Percentiles rank a stretch among this genome's conserved stretches.
Evolutionary conservation across 2,113 vertebrate genomes (phyloP).

Genomic region (Petroica traversi): DNA sequence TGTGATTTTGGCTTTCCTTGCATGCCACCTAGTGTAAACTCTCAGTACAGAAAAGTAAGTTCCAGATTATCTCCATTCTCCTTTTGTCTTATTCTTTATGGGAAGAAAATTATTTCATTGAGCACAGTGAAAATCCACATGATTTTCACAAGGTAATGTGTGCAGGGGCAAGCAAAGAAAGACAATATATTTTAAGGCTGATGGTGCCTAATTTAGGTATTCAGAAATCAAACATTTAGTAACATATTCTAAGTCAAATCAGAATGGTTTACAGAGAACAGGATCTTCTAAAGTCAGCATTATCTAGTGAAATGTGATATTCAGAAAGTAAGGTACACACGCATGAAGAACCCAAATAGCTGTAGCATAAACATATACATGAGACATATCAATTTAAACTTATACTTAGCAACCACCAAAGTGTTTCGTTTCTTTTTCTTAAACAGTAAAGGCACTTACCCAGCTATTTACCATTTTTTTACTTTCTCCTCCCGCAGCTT

Average conservation of each 20-base stretch:
- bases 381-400: not conserved
- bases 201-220: not conserved
- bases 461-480: not conserved
- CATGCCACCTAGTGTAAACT: slow-evolving; percentile 83
- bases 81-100: not conserved
- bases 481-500: not conserved
- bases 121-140: not conserved
- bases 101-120: not conserved
- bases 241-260: not conserved
- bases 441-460: not conserved
- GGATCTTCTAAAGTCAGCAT: not conserved
- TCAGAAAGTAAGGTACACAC: not conserved
- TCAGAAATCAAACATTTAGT: not conserved
- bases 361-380: not conserved
- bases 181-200: not conserved
- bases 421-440: not conserved
- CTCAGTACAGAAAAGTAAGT: slow-evolving; percentile 52
- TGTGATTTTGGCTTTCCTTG: slow-evolving; percentile 70
- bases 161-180: not conserved
- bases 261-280: not conserved
- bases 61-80: not conserved
- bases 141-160: not conserved
- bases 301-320: not conserved
- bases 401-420: not conserved
- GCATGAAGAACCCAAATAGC: not conserved